A percentile compares a stretch with the other conserved stretches of the same genome.
phyloP scores from a whole-genome alignment of 1,140 invertebrate genomes.

The Aphaenogaster rudis region DNA sequence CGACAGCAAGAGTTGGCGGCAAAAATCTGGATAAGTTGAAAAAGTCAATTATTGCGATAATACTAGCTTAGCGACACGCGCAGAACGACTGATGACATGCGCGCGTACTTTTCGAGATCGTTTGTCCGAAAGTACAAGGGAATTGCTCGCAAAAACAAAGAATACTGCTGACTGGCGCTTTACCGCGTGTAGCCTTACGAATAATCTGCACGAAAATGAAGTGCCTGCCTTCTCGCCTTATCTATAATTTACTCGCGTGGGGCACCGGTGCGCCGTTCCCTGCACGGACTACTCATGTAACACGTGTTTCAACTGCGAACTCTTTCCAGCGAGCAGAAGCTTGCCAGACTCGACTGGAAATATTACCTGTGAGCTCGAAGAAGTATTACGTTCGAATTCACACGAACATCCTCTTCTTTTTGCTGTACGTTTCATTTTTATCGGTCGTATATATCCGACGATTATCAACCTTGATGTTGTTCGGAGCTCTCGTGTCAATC shows the following conservation, averaged over 20 bases:
- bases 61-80: slow-evolving; percentile 28
- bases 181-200: slow-evolving; percentile 29
- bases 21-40: slow-evolving; percentile 70
- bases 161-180: neutral
- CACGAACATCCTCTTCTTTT: slow-evolving; percentile 8
- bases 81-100: neutral
- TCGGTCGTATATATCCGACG: neutral
- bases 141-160: slow-evolving; percentile 19
- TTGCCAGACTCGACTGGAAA: slow-evolving; percentile 34
- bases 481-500: neutral
- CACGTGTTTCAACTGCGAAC: slow-evolving; percentile 55
- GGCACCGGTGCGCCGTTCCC: slow-evolving; percentile 39
- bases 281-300: slow-evolving; percentile 48
- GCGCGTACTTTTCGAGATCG: slow-evolving; percentile 18
- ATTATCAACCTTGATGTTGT: slow-evolving; percentile 4
- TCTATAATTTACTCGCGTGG: slow-evolving; percentile 62
- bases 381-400: slow-evolving; percentile 53
- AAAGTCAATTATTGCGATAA: slow-evolving; percentile 72
- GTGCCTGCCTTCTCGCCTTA: slow-evolving; percentile 39
- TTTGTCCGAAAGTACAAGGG: slow-evolving; percentile 25
- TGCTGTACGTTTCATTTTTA: slow-evolving; percentile 32
- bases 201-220: slow-evolving; percentile 68
- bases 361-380: slow-evolving; percentile 41
- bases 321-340: slow-evolving; percentile 32
- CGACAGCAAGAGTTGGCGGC: slow-evolving; percentile 19